Evolutionary conservation across 2,113 vertebrate genomes (phyloP), one percentile per base, ranked within the genome.

Genomic region (Pangasianodon gigas): DNA sequence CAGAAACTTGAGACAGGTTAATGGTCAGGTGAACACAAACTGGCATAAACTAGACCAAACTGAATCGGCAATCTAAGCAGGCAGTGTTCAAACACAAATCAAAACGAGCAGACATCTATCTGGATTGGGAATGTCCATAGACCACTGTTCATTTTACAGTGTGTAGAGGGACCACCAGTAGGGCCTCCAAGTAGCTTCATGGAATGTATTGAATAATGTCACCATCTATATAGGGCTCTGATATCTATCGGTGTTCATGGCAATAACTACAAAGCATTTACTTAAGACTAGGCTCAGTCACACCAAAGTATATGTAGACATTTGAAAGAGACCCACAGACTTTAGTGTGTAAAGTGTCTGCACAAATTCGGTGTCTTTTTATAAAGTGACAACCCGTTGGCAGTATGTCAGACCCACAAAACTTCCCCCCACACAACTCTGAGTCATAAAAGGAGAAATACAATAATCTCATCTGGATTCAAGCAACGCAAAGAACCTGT

Each of bases 381-480:
- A 32, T 81, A 54, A 81, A 54, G 29, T 54, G n/a, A 54, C 46
- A 54, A 32, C 18, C 79, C 13, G 14, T 32, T 54, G 79, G 51
- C 51, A 81, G 29, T 54, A 81, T 54, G 51, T 81, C 26, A 52
- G 79, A 81, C n/a, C 26, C 51, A 81, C 14, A 81, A 32, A 13
- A 80, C 44, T 1, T 29, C 54, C 62, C 32, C n/a, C 67, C 24
- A 9, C 58, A 48, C 60, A 58, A n/a, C 26, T 46, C 60, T 85
- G 60, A 85, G 62, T 67, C 62, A 69, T 69, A 32, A 69, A 19
- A n/a, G 0, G 14, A 65, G 24, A 46, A 65, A 51, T 80, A 60
- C 58, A 60, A 67, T 88, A 60, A 88, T 37, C 74, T 81, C 58
- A 51, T 81, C 75, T 13, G 56, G 44, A 81, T 46, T 88, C 56